Evolutionary conservation across 2,888 invertebrate species (phyloP).

Genomic region (Antheraea yamamai): DNA sequence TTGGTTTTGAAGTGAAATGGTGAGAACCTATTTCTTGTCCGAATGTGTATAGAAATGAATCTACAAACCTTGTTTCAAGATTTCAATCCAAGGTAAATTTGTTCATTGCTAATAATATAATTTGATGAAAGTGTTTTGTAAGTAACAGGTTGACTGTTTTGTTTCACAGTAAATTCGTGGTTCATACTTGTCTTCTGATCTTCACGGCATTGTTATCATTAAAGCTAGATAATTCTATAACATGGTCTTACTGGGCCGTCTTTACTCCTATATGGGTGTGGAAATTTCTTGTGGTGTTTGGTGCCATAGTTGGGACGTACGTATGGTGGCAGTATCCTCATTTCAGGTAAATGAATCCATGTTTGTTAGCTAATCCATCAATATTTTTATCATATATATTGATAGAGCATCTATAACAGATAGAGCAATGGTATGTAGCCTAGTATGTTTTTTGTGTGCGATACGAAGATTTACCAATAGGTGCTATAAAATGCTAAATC

Average conservation of each 20-base stretch:
- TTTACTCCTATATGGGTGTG: constrained; percentile 99
- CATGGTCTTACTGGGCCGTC: constrained; percentile 98
- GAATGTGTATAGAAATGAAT: constrained; percentile 87
- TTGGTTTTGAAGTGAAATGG: constrained; percentile 47
- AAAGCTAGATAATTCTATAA: constrained; percentile 92
- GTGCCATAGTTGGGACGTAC: constrained; percentile 95
- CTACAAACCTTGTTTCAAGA: constrained; percentile 94
- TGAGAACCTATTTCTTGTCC: constrained; percentile 42
- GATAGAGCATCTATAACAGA: background rate
- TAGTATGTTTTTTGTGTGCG: background rate
- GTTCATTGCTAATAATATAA: constrained; percentile 26
- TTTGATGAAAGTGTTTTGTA: constrained; percentile 22
- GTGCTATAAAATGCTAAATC: too few relatives aligned
- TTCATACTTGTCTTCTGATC: constrained; percentile 94
- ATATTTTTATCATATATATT: background rate
- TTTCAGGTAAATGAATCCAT: constrained; percentile 87
- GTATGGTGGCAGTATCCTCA: constrained; percentile 99
- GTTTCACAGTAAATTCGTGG: constrained; percentile 95
- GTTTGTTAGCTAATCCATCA: too few relatives aligned
- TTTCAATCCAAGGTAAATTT: constrained; percentile 92
- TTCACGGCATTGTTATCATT: constrained; percentile 96
- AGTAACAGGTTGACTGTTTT: constrained; percentile 36
- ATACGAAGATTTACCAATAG: background rate
- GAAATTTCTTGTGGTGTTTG: constrained; percentile 95
- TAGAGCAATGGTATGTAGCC: background rate